Percentiles rank a stretch among this genome's conserved stretches.
Evolutionary conservation across 64 coral and sea anemone genomes (phyloP).

Genomic region (Cladopsammia gracilis): DNA sequence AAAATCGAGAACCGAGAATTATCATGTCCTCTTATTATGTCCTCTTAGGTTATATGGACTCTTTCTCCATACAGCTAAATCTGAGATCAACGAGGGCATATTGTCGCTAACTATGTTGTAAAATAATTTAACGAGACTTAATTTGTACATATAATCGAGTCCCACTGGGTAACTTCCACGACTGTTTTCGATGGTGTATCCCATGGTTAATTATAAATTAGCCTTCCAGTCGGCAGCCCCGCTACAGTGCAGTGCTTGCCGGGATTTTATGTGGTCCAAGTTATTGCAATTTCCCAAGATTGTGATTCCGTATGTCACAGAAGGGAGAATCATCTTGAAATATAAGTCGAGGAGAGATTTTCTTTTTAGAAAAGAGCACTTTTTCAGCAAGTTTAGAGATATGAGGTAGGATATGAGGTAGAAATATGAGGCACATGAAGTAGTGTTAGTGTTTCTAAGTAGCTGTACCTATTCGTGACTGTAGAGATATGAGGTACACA

Average conservation of each 20-base stretch:
- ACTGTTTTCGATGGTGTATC: background rate
- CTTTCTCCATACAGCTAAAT: background rate
- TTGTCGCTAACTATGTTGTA: background rate
- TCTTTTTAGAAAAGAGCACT: no score
- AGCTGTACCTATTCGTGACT: no score
- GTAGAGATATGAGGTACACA: no score
- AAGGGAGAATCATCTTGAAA: background rate
- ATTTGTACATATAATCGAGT: background rate
- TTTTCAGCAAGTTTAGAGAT: no score
- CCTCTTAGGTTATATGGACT: conserved; percentile 25
- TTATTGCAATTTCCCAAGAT: conserved; percentile 20
- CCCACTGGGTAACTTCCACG: background rate
- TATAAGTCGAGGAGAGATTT: no score
- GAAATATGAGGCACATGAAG: no score
- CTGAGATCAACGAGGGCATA: background rate
- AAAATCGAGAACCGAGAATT: no score
- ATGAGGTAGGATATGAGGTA: no score
- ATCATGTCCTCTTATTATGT: conserved; percentile 9
- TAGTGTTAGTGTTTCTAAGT: no score
- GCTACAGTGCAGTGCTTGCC: background rate
- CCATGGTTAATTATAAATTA: background rate
- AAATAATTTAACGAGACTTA: background rate
- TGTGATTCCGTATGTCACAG: background rate
- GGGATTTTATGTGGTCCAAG: background rate
- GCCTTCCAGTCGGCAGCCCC: conserved; percentile 6